phyloP scores from a whole-genome alignment of 2,888 invertebrate species.

The Mythimna lalbum region DNA sequence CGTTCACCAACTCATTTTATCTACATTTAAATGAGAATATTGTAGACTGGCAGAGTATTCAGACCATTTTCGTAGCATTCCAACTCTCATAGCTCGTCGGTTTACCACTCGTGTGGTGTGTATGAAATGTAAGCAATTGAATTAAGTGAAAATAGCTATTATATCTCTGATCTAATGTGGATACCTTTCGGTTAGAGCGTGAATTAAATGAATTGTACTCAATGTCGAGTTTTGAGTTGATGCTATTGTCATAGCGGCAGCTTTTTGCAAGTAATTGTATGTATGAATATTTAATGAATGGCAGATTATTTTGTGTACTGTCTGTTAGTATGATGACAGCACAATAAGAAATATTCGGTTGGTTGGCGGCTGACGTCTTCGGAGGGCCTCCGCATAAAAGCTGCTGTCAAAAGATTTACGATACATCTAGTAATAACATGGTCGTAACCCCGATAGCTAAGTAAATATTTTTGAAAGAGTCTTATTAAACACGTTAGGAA shows the following conservation, averaged over 20 bases:
- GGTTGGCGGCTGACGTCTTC: constrained; percentile 81
- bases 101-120: constrained; percentile 55
- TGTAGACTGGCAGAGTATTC: constrained; percentile 61
- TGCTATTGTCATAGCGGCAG: constrained; percentile 79
- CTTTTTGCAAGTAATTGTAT: constrained; percentile 83
- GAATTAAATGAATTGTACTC: constrained; percentile 81
- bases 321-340: constrained; percentile 87
- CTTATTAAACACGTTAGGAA: constrained; percentile 5
- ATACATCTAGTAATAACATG: constrained; percentile 62
- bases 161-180: constrained; percentile 66
- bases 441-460: constrained; percentile 51
- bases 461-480: constrained; percentile 37
- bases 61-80: constrained; percentile 66
- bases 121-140: constrained; percentile 66
- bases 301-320: constrained; percentile 88
- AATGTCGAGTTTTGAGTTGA: constrained; percentile 75
- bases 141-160: constrained; percentile 71
- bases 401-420: constrained; percentile 72
- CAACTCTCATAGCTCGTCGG: constrained; percentile 52
- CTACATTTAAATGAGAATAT: constrained; percentile 66
- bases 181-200: constrained; percentile 65
- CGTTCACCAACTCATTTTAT: constrained; percentile 70
- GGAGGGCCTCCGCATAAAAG: constrained; percentile 76
- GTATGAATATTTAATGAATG: constrained; percentile 86
- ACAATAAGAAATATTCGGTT: constrained; percentile 85